Evolutionary conservation across 2,797 vertebrate species (phyloP).

Genomic region (Threskiornis aethiopicus): DNA sequence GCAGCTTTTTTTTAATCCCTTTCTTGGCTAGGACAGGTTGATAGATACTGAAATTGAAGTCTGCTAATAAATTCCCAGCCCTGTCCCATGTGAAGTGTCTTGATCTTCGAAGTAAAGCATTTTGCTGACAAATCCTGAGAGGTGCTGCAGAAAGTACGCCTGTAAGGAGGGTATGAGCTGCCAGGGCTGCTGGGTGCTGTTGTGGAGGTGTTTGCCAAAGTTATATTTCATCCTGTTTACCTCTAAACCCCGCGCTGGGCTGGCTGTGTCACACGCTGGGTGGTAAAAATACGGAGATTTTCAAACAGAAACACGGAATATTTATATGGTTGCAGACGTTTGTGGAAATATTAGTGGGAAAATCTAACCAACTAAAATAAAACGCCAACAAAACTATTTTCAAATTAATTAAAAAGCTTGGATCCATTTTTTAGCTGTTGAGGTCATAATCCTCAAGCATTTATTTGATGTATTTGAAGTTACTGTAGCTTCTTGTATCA

Average conservation of each 20-base stretch:
- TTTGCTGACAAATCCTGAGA: conserved; percentile 19
- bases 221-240: conserved; percentile 22
- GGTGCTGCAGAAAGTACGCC: not conserved
- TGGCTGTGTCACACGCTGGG: not conserved
- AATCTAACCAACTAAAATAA: not conserved
- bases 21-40: not conserved
- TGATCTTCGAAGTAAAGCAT: not conserved
- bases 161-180: not conserved
- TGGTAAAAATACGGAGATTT: conserved; percentile 25
- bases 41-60: conserved; percentile 15
- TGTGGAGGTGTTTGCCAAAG: not conserved
- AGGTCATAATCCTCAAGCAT: conserved; percentile 18
- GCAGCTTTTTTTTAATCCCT: conserved; percentile 25
- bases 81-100: not conserved
- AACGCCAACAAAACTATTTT: not conserved
- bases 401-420: conserved; percentile 14
- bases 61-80: not conserved
- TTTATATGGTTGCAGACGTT: conserved; percentile 10
- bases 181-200: not conserved
- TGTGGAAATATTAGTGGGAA: conserved; percentile 33
- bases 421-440: not conserved
- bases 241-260: not conserved
- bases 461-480: conserved; percentile 22
- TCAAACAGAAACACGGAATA: conserved; percentile 34
- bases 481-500: not conserved